Conservation (phyloP, 2,113 vertebrate genomes). For the Neopipo cinnamomea region DNA sequence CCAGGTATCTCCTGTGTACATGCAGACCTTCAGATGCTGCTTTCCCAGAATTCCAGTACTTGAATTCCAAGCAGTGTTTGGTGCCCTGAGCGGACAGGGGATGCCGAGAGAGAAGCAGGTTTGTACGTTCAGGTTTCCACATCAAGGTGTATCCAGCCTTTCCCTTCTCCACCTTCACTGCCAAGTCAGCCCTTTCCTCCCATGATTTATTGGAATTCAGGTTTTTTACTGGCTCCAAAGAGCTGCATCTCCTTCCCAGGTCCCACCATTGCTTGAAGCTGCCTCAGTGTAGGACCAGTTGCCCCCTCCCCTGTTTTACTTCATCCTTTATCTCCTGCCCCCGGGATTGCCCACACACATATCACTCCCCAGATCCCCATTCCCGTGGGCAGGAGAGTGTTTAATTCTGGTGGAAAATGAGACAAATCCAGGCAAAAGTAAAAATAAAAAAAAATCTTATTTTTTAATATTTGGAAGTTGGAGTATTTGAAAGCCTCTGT, state of each 20-base stretch:
- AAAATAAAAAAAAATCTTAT: not conserved
- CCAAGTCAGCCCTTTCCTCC: not conserved
- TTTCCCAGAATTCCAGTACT: not conserved
- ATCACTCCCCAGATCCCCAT: fast-evolving
- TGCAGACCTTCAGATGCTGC: fast-evolving
- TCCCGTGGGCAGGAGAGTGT: fast-evolving
- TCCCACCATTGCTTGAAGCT: not conserved
- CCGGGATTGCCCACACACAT: no score
- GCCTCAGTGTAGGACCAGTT: not conserved
- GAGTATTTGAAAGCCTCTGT: not conserved
- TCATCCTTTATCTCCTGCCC: not conserved
- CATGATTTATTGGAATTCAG: fast-evolving
- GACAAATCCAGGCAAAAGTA: not conserved
- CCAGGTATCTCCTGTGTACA: fast-evolving
- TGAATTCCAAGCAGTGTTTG: not conserved
- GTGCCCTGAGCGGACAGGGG: not conserved
- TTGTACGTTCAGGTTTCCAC: not conserved
- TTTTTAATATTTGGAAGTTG: fast-evolving
- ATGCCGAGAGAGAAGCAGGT: fast-evolving
- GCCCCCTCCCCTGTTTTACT: not conserved
- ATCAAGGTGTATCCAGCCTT: not conserved
- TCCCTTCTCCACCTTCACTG: not conserved
- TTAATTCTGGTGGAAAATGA: not conserved
- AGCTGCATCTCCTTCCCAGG: not conserved
- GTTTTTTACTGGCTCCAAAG: not conserved